Conservation (phyloP, 2,797 vertebrate species). For the Syndactyla subalaris region DNA sequence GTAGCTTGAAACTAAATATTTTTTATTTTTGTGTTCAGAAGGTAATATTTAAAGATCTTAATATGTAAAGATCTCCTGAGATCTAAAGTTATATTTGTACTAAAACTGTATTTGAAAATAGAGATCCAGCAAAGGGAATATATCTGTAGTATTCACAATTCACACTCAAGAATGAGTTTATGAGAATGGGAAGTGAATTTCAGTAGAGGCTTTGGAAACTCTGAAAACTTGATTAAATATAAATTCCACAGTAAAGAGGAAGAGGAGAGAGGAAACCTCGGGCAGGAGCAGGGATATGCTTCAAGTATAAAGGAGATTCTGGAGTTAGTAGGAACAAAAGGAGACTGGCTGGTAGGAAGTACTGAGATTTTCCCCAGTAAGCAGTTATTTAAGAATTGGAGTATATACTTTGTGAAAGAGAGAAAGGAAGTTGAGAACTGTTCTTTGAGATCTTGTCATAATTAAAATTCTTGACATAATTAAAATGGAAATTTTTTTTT, state of each 20-base stretch:
- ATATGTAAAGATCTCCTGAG: not conserved
- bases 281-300: not conserved
- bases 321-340: not conserved
- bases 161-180: not conserved
- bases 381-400: not conserved
- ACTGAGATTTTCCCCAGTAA: not conserved
- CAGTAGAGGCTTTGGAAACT: not conserved
- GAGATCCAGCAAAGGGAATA: not conserved
- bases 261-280: not conserved
- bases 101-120: not conserved
- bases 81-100: not conserved
- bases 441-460: not conserved
- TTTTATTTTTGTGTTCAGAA: not conserved
- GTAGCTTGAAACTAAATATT: not conserved
- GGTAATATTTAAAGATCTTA: not conserved
- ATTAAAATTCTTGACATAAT: not conserved
- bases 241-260: not conserved
- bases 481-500: not conserved
- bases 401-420: not conserved
- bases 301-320: not conserved
- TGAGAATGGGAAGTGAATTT: not conserved
- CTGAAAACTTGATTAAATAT: not conserved
- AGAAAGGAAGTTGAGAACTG: not conserved
- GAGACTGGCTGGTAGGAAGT: not conserved
- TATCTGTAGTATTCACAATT: not conserved